phyloP scores from a whole-genome alignment of 2,888 invertebrate species.

The Phymatocera aterrima region DNA sequence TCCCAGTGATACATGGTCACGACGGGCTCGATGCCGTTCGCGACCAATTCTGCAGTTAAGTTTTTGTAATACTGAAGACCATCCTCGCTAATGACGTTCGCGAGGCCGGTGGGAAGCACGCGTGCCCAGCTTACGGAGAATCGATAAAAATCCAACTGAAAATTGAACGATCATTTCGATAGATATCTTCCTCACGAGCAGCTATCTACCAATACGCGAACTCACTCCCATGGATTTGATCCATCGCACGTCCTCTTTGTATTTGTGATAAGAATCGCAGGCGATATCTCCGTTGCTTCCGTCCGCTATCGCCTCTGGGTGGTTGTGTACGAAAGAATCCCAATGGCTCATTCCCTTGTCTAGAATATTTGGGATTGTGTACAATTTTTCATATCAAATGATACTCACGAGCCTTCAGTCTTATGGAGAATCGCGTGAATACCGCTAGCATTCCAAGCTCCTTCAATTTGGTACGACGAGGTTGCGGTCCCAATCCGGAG shows the following conservation, averaged over 20 bases:
- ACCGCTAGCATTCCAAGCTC: constrained; percentile 76
- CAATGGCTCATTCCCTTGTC: constrained; percentile 22
- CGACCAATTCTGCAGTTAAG: constrained; percentile 78
- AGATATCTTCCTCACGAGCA: neutral
- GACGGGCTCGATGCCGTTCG: constrained; percentile 78
- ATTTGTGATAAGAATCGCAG: constrained; percentile 79
- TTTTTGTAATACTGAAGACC: constrained; percentile 82
- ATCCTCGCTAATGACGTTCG: constrained; percentile 76
- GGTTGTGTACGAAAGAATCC: neutral
- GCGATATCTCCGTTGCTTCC: constrained; percentile 80
- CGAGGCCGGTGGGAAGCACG: constrained; percentile 79
- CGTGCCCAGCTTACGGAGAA: constrained; percentile 83
- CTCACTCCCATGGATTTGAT: constrained; percentile 22
- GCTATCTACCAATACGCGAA: neutral
- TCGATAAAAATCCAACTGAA: constrained; percentile 74
- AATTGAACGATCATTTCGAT: neutral
- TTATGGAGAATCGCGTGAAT: no score
- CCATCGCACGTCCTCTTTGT: constrained; percentile 81
- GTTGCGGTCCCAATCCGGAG: constrained; percentile 62
- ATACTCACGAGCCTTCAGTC: no score
- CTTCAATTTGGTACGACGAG: constrained; percentile 77
- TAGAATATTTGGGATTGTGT: neutral
- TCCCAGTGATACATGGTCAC: constrained; percentile 84
- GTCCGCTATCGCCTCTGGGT: constrained; percentile 76
- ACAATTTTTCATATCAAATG: constrained; percentile 56